These are phyloP conservation scores for Alloscopus bannaensis DNA, from an alignment of 2,888 invertebrate genomes.

Conservation along the genomic window DNA sequence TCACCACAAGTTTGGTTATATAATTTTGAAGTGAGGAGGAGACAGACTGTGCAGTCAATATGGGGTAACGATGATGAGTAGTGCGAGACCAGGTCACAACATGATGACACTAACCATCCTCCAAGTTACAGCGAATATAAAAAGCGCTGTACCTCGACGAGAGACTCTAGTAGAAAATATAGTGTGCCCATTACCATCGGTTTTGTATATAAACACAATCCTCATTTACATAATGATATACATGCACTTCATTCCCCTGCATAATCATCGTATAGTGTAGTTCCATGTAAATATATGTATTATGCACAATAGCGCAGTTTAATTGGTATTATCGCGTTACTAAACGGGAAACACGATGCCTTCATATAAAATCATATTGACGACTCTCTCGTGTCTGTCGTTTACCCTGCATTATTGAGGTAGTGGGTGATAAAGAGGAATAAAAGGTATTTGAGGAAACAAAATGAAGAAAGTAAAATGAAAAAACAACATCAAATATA, in stretches of 20 bases:
- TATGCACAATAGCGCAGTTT: neutral
- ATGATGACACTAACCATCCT: constrained; percentile 54
- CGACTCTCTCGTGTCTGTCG: too few species aligned
- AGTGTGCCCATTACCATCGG: too few species aligned
- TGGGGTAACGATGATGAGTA: constrained; percentile 56
- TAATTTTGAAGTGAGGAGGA: constrained; percentile 14
- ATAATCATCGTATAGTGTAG: neutral
- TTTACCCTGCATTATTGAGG: too few species aligned
- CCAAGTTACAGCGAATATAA: too few species aligned
- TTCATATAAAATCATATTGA: too few species aligned
- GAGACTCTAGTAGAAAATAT: too few species aligned
- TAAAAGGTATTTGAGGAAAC: constrained; percentile 53
- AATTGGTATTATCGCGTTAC: constrained; percentile 13
- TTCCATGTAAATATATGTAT: neutral
- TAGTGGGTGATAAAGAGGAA: too few species aligned
- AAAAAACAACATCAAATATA: constrained; percentile 34
- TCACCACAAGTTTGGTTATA: constrained; percentile 33
- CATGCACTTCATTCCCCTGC: constrained; percentile 12
- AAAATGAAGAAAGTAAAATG: constrained; percentile 46
- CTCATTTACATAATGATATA: constrained; percentile 14
- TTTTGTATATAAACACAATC: too few species aligned
- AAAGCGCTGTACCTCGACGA: too few species aligned
- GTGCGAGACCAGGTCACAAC: constrained; percentile 59
- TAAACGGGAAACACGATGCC: too few species aligned
- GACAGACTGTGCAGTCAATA: constrained; percentile 48